Evolutionary conservation across 2,888 invertebrate species (phyloP).

Genomic region (Philereme vetulata): DNA sequence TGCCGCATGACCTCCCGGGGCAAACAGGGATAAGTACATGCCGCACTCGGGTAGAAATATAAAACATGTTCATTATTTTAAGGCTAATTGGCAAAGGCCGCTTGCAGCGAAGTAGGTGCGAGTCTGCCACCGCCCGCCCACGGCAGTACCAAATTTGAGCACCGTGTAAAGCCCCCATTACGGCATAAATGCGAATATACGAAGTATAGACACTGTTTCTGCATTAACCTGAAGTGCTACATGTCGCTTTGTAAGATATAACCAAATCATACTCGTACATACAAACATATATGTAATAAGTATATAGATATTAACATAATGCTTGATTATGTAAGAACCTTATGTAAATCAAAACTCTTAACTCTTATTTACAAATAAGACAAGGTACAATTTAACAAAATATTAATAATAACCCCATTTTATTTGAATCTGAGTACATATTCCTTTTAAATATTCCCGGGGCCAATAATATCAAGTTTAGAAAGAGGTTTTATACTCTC

Average conservation of each 20-base stretch:
- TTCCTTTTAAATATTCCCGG: conserved; percentile 53
- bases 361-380: no score
- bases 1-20: conserved; percentile 79
- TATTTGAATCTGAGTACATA: conserved; percentile 38
- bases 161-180: conserved; percentile 72
- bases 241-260: conserved; percentile 52
- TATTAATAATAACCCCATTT: conserved; percentile 53
- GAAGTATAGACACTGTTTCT: conserved; percentile 73
- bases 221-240: conserved; percentile 75
- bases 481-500: conserved; percentile 64
- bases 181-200: conserved; percentile 62
- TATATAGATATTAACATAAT: background rate
- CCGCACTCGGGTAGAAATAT: conserved; percentile 80
- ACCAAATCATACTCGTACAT: conserved; percentile 35
- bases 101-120: conserved; percentile 77
- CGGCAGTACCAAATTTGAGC: conserved; percentile 76
- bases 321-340: background rate
- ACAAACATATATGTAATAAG: background rate
- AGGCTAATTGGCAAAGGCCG: conserved; percentile 83
- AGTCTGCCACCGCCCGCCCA: conserved; percentile 71
- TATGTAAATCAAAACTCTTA: background rate
- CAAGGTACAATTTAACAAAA: no score
- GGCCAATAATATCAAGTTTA: conserved; percentile 60
- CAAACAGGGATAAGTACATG: conserved; percentile 77
- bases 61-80: conserved; percentile 85